These are phyloP conservation scores for Phasia obesa DNA, from an alignment of 2,888 invertebrate genomes.

Conservation along the genomic window DNA sequence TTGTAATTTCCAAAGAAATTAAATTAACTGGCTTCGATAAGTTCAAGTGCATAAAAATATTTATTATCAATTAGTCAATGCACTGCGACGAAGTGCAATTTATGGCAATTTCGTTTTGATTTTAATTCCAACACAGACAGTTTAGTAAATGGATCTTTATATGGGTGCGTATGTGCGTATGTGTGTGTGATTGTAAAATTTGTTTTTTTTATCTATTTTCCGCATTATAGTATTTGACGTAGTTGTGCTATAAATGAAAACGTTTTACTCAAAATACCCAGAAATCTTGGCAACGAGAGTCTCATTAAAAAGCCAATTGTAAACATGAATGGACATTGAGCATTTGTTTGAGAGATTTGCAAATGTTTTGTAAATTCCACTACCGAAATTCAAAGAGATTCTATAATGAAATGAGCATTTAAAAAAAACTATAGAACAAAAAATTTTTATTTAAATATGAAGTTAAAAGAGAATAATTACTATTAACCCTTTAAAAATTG, in stretches of 20 bases:
- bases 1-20: slow-evolving; percentile 48
- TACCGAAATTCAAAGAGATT: slow-evolving; percentile 73
- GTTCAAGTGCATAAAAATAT: slow-evolving; percentile 59
- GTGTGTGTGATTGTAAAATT: not conserved
- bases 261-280: slow-evolving; percentile 76
- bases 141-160: slow-evolving; percentile 38
- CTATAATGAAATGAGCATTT: slow-evolving; percentile 73
- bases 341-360: slow-evolving; percentile 73
- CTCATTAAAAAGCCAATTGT: slow-evolving; percentile 76
- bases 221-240: slow-evolving; percentile 74
- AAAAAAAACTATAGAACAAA: not conserved
- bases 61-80: slow-evolving; percentile 60
- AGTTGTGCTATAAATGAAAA: slow-evolving; percentile 76
- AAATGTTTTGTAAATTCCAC: slow-evolving; percentile 68
- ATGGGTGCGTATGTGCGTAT: not conserved
- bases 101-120: slow-evolving; percentile 41
- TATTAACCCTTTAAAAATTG: slow-evolving; percentile 1
- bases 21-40: slow-evolving; percentile 49
- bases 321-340: slow-evolving; percentile 74
- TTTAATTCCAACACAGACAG: slow-evolving; percentile 25
- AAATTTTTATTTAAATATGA: not conserved
- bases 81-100: slow-evolving; percentile 16
- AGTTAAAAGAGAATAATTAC: not conserved
- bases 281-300: slow-evolving; percentile 75
- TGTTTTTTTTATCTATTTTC: slow-evolving; percentile 24